phyloP scores from a whole-genome alignment of 2,888 invertebrate species.

The Dolichopus griseipennis region DNA sequence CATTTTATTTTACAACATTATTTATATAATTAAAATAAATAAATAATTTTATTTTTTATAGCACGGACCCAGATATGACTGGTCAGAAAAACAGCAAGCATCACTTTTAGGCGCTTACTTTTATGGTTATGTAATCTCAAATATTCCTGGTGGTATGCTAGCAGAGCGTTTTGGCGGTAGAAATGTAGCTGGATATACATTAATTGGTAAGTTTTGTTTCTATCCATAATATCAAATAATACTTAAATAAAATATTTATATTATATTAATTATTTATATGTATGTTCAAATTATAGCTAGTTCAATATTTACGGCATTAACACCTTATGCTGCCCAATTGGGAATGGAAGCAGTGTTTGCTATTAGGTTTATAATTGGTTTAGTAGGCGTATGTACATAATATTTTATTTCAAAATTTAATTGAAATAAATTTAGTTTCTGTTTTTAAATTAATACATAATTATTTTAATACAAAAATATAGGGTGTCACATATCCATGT shows the following conservation, averaged over 20 bases:
- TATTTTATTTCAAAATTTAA: not conserved
- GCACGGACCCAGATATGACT: constrained; percentile 48
- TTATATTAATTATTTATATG: not conserved
- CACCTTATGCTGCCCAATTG: constrained; percentile 52
- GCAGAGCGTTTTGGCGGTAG: constrained; percentile 57
- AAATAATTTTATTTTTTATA: constrained; percentile 25
- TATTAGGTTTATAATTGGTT: constrained; percentile 52
- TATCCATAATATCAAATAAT: not conserved
- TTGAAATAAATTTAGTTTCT: not conserved
- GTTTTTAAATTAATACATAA: no score
- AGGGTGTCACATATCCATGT: constrained; percentile 57
- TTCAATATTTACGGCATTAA: constrained; percentile 51
- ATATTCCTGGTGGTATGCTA: constrained; percentile 56
- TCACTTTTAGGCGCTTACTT: constrained; percentile 58
- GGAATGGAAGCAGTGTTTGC: constrained; percentile 50
- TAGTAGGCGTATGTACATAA: constrained; percentile 55
- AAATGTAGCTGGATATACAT: constrained; percentile 49
- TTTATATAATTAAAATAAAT: not conserved
- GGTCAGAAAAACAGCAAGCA: constrained; percentile 55
- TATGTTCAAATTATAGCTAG: constrained; percentile 40
- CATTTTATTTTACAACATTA: not conserved
- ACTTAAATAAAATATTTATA: not conserved
- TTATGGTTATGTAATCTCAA: constrained; percentile 60
- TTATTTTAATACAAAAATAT: constrained; percentile 11
- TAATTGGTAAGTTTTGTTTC: constrained; percentile 20